Base-by-base conservation (phyloP, 2,888 invertebrate genomes). In the Trilocha varians region DNA sequence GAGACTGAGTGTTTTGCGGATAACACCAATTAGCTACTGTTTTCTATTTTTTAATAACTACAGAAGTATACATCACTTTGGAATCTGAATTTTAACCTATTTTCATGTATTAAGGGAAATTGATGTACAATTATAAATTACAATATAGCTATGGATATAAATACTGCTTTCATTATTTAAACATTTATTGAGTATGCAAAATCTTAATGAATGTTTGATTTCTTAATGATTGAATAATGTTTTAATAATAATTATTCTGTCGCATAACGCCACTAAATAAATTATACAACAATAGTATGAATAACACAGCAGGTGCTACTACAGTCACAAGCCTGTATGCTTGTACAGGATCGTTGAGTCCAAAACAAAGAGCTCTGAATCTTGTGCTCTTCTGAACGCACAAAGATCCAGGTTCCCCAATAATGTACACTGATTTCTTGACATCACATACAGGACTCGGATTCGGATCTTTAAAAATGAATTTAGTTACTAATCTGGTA, bases 181-280 rank as follows among this genome's bases (percentile, higher is more conserved):
- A n/a, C n/a, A n/a, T n/a, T n/a, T n/a, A n/a, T n/a, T n/a, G n/a
- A n/a, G n/a, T n/a, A n/a, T n/a, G n/a, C n/a, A n/a, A n/a, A n/a
- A n/a, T n/a, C n/a, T n/a, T n/a, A n/a, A n/a, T n/a, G n/a, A n/a
- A n/a, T 18, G 18, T 18, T 18, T 6, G 8, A 8, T 18, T 8
- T 18, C 18, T 8, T 18, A 18, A 18, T 4, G 5, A 18, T 18
- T 4, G n/a, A n/a, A n/a, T 18, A 5, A 5, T 18, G 4, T 5
- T 25, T 25, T 25, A 25, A 25, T 48, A 75, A 52, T 61, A 63
- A 50, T 69, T 71, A 14, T 70, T 71, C 48, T 82, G 79, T 48
- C 79, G 67, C 32, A 84, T 67, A n/a, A 80, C 78, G 41, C 80
- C 72, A 48, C 76, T 82, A 47, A 84, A 82, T 40, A 82, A 65